These are phyloP conservation scores for Marmota monax DNA, from an alignment of 2,113 vertebrate genomes.

Conservation along the genomic window DNA sequence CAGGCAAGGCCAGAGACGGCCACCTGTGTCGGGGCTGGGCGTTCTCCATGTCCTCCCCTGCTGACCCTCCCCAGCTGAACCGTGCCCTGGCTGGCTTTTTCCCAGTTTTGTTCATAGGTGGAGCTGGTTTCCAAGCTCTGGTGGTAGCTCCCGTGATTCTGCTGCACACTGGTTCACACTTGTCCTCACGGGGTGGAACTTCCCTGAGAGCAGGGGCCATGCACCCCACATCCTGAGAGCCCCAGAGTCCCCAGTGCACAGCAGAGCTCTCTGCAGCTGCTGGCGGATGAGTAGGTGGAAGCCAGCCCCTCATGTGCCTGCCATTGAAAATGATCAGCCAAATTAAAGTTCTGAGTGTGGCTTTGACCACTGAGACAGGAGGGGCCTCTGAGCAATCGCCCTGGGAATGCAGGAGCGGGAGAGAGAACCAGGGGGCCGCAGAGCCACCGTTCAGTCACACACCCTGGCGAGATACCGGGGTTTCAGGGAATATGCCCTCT, in stretches of 20 bases:
- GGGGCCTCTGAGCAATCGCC: accelerated
- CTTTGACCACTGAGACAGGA: neutral
- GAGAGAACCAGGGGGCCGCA: neutral
- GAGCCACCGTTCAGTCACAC: neutral
- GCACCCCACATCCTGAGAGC: accelerated
- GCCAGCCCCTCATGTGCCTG: accelerated
- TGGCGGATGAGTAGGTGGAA: neutral
- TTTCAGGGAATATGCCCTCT: neutral
- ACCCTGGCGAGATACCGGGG: neutral
- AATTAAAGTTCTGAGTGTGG: neutral
- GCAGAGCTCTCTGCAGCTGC: accelerated
- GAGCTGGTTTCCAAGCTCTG: neutral
- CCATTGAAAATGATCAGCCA: accelerated
- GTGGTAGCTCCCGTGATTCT: neutral
- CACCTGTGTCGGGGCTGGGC: accelerated
- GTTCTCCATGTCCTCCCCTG: accelerated
- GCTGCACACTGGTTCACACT: accelerated
- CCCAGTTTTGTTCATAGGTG: neutral
- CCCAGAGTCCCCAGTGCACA: accelerated
- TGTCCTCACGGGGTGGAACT: neutral
- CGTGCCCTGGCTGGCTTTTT: accelerated
- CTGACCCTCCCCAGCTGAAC: no score
- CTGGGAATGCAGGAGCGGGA: neutral
- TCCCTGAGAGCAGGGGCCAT: neutral
- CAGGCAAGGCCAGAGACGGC: accelerated